Conservation (phyloP, 2,797 vertebrate genomes). For the Lateolabrax maculatus region DNA sequence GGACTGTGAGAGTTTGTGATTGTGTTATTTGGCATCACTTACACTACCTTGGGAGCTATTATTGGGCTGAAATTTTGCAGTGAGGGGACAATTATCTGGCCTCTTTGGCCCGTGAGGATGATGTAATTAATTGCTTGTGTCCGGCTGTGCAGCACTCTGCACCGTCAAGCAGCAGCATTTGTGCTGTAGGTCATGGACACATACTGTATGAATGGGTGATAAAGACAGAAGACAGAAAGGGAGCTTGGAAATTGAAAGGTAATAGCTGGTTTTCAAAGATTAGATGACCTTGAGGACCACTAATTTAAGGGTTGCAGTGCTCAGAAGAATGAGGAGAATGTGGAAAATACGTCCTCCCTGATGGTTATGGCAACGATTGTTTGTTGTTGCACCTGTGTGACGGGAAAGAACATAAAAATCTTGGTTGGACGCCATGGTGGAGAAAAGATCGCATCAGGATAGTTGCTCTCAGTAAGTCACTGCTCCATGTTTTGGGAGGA, state of each 20-base stretch:
- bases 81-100: slow-evolving; percentile 69
- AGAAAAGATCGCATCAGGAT: slow-evolving; percentile 23
- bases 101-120: slow-evolving; percentile 52
- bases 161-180: slow-evolving; percentile 24
- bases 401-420: slow-evolving; percentile 41
- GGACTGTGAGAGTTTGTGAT: slow-evolving; percentile 55
- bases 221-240: slow-evolving; percentile 24
- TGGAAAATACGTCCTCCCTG: slow-evolving; percentile 51
- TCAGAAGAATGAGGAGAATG: slow-evolving; percentile 57
- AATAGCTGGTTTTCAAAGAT: slow-evolving; percentile 53
- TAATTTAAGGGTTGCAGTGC: slow-evolving; percentile 52
- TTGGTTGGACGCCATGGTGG: slow-evolving; percentile 25
- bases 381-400: slow-evolving; percentile 63
- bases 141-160: slow-evolving; percentile 30
- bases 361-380: slow-evolving; percentile 45
- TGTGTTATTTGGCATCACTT: slow-evolving; percentile 70
- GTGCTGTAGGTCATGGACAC: slow-evolving; percentile 16
- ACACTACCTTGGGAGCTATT: slow-evolving; percentile 66
- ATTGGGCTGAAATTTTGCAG: slow-evolving; percentile 59
- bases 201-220: slow-evolving; percentile 19
- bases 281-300: slow-evolving; percentile 53
- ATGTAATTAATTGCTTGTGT: slow-evolving; percentile 62
- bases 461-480: slow-evolving; percentile 1
- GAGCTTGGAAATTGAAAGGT: slow-evolving; percentile 31
- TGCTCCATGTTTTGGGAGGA: slow-evolving; percentile 5